Evolutionary conservation across 1,140 invertebrate genomes (phyloP), one percentile per base, ranked within the genome.

Genomic region (Drosophila prosaltans): DNA sequence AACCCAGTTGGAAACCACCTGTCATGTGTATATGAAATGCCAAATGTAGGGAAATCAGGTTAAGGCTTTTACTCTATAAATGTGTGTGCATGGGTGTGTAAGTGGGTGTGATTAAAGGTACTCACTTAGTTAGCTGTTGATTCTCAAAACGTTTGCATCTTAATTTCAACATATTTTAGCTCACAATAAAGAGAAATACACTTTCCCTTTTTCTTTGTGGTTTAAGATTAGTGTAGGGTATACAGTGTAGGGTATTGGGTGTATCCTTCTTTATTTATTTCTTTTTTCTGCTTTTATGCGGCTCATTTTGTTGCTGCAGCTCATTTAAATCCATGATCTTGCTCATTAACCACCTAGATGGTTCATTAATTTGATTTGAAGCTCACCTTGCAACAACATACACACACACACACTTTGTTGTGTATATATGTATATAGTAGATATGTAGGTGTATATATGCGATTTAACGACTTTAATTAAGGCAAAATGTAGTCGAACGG

Each of bases 381-480:
- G 41, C 70, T 78, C 59, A 73, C 57, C 54, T 63, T 45, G 62
- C 28, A 76, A 40, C 67, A 26, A 55, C 4, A 26, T 11, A 48
- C 39, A 43, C 54, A 21, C 16, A 41, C 28, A 24, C n/a, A 48
- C 39, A 43, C 54, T 65, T 21, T 21, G 43, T 65, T 68, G 26
- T 48, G 11, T 40, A 10, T 40, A 40, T 11, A 40, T 40, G 5
- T 11, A 40, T 40, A 40, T 40, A 24, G 21, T 48, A 24, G 21
- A 48, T 11, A 40, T 40, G 39, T 40, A 40, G 39, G 39, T 40
- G 10, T 40, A 40, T 57, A 60, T 71, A 65, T 68, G 69, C 65
- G 55, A 76, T 76, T 86, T 86, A 86, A 86, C 82, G 83, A 82
- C 82, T 86, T 86, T 86, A 86, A 86, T 86, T 86, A 86, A 86